Evolutionary conservation across 2,888 invertebrate genomes (phyloP), one percentile per base, ranked within the genome.

Genomic region (Chesias legatella): DNA sequence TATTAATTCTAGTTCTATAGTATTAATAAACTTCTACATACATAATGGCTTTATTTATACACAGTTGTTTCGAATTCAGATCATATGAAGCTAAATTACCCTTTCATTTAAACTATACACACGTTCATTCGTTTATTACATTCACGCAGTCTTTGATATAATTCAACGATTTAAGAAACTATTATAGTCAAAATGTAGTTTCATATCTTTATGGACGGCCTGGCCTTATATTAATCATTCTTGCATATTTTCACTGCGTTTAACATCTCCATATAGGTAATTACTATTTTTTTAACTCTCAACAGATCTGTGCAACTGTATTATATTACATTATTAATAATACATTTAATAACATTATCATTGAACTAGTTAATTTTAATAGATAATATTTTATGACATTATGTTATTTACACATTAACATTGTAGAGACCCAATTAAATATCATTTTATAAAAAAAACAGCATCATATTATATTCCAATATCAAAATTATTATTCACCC

Each of bases 131-230:
- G n/a, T n/a, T n/a, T n/a, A n/a, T n/a, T n/a, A 51, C 61, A 63
- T 59, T 63, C 65, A 60, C 58, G 58, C 85, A 85, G 85, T 85
- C 83, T 85, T 81, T 71, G 60, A 66, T 63, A 67, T 64, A 72
- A 70, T 74, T 71, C 13, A 3, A 17, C 13, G 56, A 60, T 71
- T 65, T 69, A 72, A 65, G 63, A 76, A 70, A 56, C 62, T 31
- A 35, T 44, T 32, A 67, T n/a, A n/a, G n/a, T 56, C 5, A 17
- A 47, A 56, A 61, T 58, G 26, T 33, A 27, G 34, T 27, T 42
- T 62, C 63, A 62, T 63, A 64, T 68, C 51, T 63, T 63, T 68
- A 73, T 81, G 86, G 86, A 86, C 86, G 86, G 86, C 81, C 67
- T 81, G 76, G 79, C 83, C 82, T 81, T 72, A 28, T 3, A 25